Conservation (phyloP, 2,797 vertebrate species). For the Cryptoprocta ferox region DNA sequence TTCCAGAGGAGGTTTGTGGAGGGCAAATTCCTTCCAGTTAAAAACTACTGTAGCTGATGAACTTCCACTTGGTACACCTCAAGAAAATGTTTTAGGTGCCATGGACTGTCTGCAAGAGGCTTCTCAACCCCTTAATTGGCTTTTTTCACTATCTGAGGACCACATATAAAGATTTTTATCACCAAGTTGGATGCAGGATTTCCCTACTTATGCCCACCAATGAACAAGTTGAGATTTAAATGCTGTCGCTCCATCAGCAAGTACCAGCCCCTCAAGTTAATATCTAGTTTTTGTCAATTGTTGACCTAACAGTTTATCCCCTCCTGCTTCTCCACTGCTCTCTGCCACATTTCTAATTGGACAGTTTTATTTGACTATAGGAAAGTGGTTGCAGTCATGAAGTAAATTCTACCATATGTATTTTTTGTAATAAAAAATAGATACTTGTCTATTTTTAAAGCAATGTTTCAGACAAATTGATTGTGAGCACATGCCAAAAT, state of each 20-base stretch:
- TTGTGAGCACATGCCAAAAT: conserved; percentile 2
- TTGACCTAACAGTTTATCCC: not conserved
- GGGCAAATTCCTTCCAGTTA: not conserved
- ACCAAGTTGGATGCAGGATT: not conserved
- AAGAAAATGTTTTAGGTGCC: not conserved
- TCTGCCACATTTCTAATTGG: conserved; percentile 8
- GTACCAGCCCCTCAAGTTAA: not conserved
- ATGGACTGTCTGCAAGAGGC: not conserved
- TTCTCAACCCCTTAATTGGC: not conserved
- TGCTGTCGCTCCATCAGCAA: not conserved
- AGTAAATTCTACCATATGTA: conserved; percentile 46
- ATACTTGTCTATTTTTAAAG: conserved; percentile 45
- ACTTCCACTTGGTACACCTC: not conserved
- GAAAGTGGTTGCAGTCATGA: not conserved
- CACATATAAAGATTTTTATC: not conserved
- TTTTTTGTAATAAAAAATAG: conserved; percentile 61
- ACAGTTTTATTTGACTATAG: not conserved
- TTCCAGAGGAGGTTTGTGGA: fast-evolving
- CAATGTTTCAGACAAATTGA: not conserved
- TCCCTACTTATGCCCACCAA: not conserved
- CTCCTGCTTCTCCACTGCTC: not conserved
- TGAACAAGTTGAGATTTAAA: not conserved
- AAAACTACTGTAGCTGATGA: not conserved
- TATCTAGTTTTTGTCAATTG: not conserved
- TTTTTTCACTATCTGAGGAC: conserved; percentile 11